Evolutionary conservation across 2,797 vertebrate species (phyloP), one percentile per base, ranked within the genome.

Genomic region (Silurus aristotelis): DNA sequence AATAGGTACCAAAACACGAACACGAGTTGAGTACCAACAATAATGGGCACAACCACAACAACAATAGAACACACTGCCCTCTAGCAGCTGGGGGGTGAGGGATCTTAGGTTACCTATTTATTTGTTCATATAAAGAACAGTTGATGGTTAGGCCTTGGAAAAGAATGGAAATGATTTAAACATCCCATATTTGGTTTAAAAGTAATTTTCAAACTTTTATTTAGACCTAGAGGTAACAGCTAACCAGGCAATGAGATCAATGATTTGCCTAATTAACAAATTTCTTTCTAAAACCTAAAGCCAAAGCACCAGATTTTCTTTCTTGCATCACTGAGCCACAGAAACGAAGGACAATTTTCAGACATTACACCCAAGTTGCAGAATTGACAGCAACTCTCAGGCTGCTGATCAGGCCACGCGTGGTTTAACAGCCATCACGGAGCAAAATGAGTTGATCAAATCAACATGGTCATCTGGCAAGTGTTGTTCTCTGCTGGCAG

Each of bases 401-500:
- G 46, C 22, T 2, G 6, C 72, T 10, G 72, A 55, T 55, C 15
- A 7, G 73, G 55, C 55, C 7, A 5, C 6, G 73, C 55, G 5
- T 20, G 55, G 73, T 77, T 58, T 31, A 77, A 58, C 55, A 77
- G 25, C 17, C 1, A 77, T 20, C 52, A 77, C 19, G 55, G 73
- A 31, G 71, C 31, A 31, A 76, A 27, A 75, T 15, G 48, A 31
- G 15, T 76, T 19, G 8, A 77, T 58, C 17, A 58, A 58, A 77
- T 77, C 73, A 77, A 55, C 17, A 10, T 58, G 55, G 73, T 77
- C 25, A 77, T 58, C 55, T 77, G 55, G 73, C 73, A 58, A 76
- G 76, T 43, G 43, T 68, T 80, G 56, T 67, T 75, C 64, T 79
- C 70, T 61, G 76, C 64, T 38, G 64, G 81, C 70, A 71, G n/a